Conservation (phyloP, 2,797 vertebrate species). For the Argya squamiceps region DNA sequence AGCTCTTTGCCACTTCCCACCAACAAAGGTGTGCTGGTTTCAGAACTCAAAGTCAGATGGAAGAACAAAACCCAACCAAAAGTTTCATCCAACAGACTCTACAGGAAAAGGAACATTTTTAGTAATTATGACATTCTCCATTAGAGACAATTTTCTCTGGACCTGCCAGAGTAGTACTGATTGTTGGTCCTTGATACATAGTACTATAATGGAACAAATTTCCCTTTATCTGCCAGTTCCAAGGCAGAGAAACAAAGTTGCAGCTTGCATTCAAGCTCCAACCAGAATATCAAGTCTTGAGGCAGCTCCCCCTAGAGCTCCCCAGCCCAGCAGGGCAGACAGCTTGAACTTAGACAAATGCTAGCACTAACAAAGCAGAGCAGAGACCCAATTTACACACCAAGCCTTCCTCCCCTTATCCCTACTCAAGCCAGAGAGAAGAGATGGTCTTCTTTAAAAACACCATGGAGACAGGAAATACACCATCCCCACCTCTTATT, state of each 20-base stretch:
- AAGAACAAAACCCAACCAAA: background rate
- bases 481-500: background rate
- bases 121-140: background rate
- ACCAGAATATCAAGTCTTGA: background rate
- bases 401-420: background rate
- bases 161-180: background rate
- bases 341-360: background rate
- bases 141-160: background rate
- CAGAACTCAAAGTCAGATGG: background rate
- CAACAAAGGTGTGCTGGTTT: background rate
- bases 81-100: background rate
- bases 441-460: background rate
- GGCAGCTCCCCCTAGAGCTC: background rate
- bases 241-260: background rate
- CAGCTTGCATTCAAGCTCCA: background rate
- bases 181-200: background rate
- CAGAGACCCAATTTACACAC: background rate
- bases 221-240: background rate
- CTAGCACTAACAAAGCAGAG: background rate
- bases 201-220: background rate
- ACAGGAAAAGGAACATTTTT: background rate
- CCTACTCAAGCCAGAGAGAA: background rate
- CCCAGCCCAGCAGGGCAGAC: background rate
- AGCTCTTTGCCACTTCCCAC: background rate
- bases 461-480: background rate